These are phyloP conservation scores for Pristiophorus japonicus DNA, from an alignment of 2,113 vertebrate genomes.

Conservation along the genomic window DNA sequence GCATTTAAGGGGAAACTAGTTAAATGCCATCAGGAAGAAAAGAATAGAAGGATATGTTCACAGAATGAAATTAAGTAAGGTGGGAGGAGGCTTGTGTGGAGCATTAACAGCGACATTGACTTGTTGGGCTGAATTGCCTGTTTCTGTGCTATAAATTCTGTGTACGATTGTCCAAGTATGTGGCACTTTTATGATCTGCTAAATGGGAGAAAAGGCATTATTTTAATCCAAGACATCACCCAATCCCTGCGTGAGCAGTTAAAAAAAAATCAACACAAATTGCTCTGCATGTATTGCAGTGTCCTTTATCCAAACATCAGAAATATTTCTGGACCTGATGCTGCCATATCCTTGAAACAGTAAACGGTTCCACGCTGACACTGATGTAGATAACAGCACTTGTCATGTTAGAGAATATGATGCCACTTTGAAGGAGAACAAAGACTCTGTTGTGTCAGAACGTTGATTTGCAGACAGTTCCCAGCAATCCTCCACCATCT, in stretches of 20 bases:
- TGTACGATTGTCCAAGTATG: not conserved
- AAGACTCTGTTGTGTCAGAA: not conserved
- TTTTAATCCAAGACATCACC: not conserved
- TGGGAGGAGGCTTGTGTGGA: not conserved
- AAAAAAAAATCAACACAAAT: not conserved
- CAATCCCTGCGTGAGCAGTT: not conserved
- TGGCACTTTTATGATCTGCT: not conserved
- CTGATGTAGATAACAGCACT: not conserved
- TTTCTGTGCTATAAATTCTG: not conserved
- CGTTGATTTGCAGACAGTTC: not conserved
- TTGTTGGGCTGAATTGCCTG: not conserved
- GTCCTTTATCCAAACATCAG: not conserved
- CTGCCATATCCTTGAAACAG: not conserved
- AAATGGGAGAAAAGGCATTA: not conserved
- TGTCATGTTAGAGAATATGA: not conserved
- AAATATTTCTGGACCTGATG: not conserved
- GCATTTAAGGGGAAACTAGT: not conserved
- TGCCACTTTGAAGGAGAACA: not conserved
- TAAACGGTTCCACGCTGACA: not conserved
- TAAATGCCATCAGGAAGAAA: not conserved
- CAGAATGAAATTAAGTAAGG: not conserved
- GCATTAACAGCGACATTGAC: not conserved
- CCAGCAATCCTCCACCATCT: not conserved
- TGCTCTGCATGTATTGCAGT: not conserved
- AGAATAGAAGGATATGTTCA: not conserved